These are phyloP conservation scores for Melopsittacus undulatus DNA, from an alignment of 2,797 vertebrate species.

Conservation along the genomic window DNA sequence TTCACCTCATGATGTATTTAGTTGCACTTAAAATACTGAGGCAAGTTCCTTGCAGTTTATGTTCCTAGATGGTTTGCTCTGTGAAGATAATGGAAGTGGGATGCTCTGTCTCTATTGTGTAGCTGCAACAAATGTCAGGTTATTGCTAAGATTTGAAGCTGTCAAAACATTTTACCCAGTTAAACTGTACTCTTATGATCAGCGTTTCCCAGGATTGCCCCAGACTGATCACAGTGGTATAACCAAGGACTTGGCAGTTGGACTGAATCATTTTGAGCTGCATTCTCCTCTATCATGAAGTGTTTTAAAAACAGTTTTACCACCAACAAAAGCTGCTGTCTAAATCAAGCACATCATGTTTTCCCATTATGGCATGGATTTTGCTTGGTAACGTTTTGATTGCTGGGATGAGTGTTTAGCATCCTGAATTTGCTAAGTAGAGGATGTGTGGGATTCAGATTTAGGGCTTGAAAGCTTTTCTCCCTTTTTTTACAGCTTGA, in stretches of 20 bases:
- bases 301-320: background rate
- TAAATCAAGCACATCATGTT: background rate
- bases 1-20: background rate
- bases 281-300: background rate
- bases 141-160: background rate
- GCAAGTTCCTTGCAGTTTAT: background rate
- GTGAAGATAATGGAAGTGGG: background rate
- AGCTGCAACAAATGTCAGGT: background rate
- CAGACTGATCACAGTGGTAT: background rate
- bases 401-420: background rate
- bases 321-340: background rate
- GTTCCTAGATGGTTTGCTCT: background rate
- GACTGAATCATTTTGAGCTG: background rate
- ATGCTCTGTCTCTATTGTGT: background rate
- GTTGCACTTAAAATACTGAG: background rate
- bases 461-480: background rate
- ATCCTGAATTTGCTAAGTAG: background rate
- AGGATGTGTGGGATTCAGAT: background rate
- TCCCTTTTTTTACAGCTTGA: background rate
- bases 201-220: background rate
- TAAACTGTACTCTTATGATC: background rate
- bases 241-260: background rate
- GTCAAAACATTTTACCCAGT: background rate
- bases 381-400: background rate
- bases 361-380: background rate